Base-by-base conservation (phyloP, 2,888 invertebrate species). In the Philereme vetulata region DNA sequence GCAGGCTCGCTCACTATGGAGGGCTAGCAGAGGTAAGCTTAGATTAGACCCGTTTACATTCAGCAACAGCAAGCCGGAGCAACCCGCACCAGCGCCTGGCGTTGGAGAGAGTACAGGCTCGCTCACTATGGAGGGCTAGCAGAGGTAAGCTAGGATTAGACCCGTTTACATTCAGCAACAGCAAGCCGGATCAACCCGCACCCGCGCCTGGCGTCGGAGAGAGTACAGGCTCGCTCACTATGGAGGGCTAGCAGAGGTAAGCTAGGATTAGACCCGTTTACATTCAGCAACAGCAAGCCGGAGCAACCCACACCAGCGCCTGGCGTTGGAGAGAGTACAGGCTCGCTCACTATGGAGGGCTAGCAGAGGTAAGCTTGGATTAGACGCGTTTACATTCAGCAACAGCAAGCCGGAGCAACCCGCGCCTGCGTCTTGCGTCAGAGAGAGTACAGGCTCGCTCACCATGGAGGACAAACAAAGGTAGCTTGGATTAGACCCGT, bases 221-320 rank as follows among this genome's bases (percentile, higher is more conserved):
- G 4, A 74, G 70, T n/a, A 62, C 78, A 0, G 77, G 77, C 4
- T 82, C 90, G 0, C 85, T 95, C 35, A 93, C 86, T 48, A 87
- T 95, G 40, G 93, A 95, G 72, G 95, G 95, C 54, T 95, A 95
- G 71, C 94, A 95, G 74, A 92, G 94, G 94, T 62, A n/a, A 46
- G 51, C 9, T n/a, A n/a, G 94, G 95, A 0, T 80, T 95, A 10
- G 93, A 93, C 46, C 77, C 85, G 1, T 92, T 88, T 72, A 73
- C 91, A 0, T 83, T 81, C 42, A 81, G 69, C 56, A 72, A 78
- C 55, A 50, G 67, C 4, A 73, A 78, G 50, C 63, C 64, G 1
- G 79, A 81, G 9, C 78, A 80, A 47, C 61, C 63, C 0, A 77
- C 80, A 34, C 68, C 77, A 1, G 59, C 66, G 21, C 6, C 33